Percentiles rank a stretch among this genome's conserved stretches.
Evolutionary conservation across 2,888 invertebrate genomes (phyloP).

Genomic region (Callyntrura sp.): DNA sequence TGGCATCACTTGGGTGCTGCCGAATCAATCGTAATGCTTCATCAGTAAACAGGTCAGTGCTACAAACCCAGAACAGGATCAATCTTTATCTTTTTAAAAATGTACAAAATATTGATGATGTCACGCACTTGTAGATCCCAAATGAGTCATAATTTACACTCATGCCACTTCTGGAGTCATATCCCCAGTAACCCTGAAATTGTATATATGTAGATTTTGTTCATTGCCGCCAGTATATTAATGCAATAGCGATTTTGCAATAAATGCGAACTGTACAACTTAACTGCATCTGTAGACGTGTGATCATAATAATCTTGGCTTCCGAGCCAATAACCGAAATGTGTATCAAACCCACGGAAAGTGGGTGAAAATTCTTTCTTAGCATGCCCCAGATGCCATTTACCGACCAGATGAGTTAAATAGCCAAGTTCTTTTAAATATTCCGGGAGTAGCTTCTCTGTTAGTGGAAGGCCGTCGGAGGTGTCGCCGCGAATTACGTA

Average conservation of each 20-base stretch:
- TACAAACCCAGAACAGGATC: constrained; percentile 37
- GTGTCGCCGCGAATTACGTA: constrained; percentile 87
- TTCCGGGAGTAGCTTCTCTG: constrained; percentile 90
- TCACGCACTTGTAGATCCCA: constrained; percentile 88
- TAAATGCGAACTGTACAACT: too few relatives aligned
- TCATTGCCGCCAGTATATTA: not conserved
- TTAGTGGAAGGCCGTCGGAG: constrained; percentile 90
- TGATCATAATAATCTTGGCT: constrained; percentile 92
- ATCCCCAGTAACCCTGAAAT: constrained; percentile 85
- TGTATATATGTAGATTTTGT: not conserved
- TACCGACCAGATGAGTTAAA: constrained; percentile 93
- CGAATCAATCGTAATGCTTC: constrained; percentile 89
- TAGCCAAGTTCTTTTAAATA: constrained; percentile 90
- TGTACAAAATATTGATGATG: too few relatives aligned
- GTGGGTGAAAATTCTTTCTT: constrained; percentile 90
- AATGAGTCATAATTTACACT: constrained; percentile 87
- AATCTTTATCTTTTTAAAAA: not conserved
- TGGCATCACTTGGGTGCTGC: constrained; percentile 86
- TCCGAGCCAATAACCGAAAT: constrained; percentile 92
- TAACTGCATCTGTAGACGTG: constrained; percentile 83
- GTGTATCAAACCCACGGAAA: constrained; percentile 92
- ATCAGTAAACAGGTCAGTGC: constrained; percentile 89
- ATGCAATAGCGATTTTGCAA: too few relatives aligned
- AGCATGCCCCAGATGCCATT: constrained; percentile 92
- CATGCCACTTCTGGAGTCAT: constrained; percentile 89